Evolutionary conservation across 2,888 invertebrate species (phyloP).

Genomic region (Alentia gelatinosa): DNA sequence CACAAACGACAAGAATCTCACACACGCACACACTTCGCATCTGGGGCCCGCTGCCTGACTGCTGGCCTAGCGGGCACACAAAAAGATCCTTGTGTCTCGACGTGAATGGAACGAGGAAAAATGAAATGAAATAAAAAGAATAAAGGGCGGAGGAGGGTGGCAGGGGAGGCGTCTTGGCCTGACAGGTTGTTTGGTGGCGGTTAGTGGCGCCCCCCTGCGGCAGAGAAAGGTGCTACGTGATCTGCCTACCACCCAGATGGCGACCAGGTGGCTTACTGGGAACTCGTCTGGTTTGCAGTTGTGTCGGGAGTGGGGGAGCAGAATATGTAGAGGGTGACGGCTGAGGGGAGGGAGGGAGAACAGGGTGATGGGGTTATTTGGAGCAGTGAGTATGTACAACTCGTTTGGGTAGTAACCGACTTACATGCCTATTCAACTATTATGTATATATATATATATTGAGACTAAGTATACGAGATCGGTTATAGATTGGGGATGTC

Average conservation of each 20-base stretch:
- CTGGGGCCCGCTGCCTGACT: neutral
- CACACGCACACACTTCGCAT: neutral
- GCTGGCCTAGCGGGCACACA: conserved; percentile 11
- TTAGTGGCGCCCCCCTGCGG: neutral
- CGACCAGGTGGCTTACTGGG: neutral
- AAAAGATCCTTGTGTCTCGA: conserved; percentile 10
- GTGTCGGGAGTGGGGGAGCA: no score
- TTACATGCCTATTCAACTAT: no score
- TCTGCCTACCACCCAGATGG: conserved; percentile 21
- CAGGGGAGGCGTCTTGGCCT: neutral
- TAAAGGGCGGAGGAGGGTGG: neutral
- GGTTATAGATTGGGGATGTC: no score
- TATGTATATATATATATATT: no score
- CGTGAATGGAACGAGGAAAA: neutral
- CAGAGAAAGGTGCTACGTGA: conserved; percentile 3
- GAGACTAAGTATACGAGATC: no score
- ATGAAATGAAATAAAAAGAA: neutral
- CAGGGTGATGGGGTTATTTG: neutral
- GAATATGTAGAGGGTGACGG: neutral
- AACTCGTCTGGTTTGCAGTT: neutral
- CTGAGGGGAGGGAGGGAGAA: neutral
- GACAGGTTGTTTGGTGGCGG: conserved; percentile 17
- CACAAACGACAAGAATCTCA: conserved; percentile 3
- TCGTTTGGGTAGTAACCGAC: neutral
- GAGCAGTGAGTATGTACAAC: neutral